Base-by-base conservation (phyloP, 2,113 vertebrate species). In the Tyrannus savana region DNA sequence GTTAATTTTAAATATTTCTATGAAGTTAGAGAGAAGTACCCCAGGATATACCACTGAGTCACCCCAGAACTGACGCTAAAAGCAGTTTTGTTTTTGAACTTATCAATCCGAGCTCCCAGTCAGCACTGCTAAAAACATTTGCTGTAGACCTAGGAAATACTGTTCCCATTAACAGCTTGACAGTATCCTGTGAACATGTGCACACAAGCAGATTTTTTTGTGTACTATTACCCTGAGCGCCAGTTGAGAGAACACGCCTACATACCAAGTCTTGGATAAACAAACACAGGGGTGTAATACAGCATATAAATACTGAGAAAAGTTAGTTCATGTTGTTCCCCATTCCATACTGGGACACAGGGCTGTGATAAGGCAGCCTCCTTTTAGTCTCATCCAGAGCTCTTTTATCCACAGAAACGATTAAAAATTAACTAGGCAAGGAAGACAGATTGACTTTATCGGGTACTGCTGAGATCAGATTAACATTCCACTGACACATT, bases 361-460 rank as follows among this genome's bases (percentile, higher is more conserved):
- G 42, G 41, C n/a, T 91, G 33, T 8, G 49, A 72, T 19, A 46
- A 64, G 85, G 68, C 60, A 47, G 50, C 2, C 47, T 79, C 41
- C 55, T 46, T 58, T 15, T 3, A 35, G 50, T 39, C 50, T 72
- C 59, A 74, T 60, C 85, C 67, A 62, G 41, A 84, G 88, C 68
- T 46, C 75, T 88, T 63, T 73, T 67, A 35, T 74, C 80, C 74
- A 35, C 3, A 41, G 76, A 81, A 96, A 89, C 2, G 6, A 95
- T 92, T 96, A 95, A 95, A 95, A 89, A 95, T 95, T 97, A 96
- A 92, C 94, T 14, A 77, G 76, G 92, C 42, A 2, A 84, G 42
- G 86, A 86, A 95, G 94, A 90, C 63, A n/a, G 89, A 93, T 89
- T 75, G 86, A 92, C 90, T 95, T 95, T 92, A 95, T 90, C 2